Conservation (phyloP, 2,888 invertebrate species). For the Tenthredo amoena region DNA sequence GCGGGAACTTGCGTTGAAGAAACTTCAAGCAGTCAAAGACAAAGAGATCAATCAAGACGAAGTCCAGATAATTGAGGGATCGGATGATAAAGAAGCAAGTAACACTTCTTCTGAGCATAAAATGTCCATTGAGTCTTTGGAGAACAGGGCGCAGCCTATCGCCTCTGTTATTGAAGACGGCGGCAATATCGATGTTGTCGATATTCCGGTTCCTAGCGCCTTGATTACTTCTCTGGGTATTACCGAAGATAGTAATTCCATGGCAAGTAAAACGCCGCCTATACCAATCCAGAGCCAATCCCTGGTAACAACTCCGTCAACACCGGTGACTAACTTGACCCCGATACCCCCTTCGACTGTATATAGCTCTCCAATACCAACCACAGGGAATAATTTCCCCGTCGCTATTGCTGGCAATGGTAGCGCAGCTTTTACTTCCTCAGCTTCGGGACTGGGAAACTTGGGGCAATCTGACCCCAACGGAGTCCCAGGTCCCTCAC, state of each 20-base stretch:
- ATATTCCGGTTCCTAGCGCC: conserved; percentile 85
- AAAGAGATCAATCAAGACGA: conserved; percentile 77
- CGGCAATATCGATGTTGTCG: conserved; percentile 81
- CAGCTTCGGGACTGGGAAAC: conserved; percentile 46
- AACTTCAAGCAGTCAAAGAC: conserved; percentile 85
- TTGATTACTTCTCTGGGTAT: conserved; percentile 55
- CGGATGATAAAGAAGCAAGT: conserved; percentile 73
- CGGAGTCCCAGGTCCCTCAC: conserved; percentile 61
- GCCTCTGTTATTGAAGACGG: conserved; percentile 59
- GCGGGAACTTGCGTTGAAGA: conserved; percentile 87
- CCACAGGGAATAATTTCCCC: conserved; percentile 58
- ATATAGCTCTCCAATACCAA: conserved; percentile 66
- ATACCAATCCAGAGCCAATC: conserved; percentile 61
- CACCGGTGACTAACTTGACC: conserved; percentile 59
- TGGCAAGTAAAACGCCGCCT: conserved; percentile 70
- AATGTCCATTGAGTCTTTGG: conserved; percentile 64
- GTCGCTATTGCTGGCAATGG: conserved; percentile 53
- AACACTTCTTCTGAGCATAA: conserved; percentile 66
- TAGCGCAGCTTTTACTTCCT: conserved; percentile 49
- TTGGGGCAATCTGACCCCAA: conserved; percentile 61
- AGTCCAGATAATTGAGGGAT: conserved; percentile 75
- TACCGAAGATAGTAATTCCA: conserved; percentile 55
- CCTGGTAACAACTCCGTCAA: conserved; percentile 48
- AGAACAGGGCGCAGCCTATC: conserved; percentile 59
- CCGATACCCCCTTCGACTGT: conserved; percentile 60